Conservation (phyloP, 2,797 vertebrate species). For the Myotis myotis region DNA sequence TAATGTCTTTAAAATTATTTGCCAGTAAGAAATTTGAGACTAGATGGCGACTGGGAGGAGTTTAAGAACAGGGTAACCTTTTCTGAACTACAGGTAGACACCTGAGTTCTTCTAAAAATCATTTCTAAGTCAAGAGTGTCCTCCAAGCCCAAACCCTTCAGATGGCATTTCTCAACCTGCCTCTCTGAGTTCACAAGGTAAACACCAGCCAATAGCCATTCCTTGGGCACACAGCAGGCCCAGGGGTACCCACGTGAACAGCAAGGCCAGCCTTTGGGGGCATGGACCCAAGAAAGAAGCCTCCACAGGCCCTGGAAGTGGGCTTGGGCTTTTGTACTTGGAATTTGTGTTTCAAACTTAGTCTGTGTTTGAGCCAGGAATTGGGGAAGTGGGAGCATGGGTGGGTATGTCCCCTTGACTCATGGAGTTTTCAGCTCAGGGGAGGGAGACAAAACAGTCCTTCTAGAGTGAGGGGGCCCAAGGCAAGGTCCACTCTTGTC, state of each 20-base stretch:
- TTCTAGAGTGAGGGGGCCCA: not conserved
- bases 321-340: not conserved
- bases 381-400: too few species aligned
- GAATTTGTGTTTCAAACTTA: not conserved
- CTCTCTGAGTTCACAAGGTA: not conserved
- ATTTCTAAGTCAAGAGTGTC: not conserved
- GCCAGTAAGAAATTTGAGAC: not conserved
- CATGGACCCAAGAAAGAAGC: not conserved
- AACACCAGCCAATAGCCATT: not conserved
- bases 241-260: not conserved
- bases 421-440: not conserved
- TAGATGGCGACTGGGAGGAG: too few species aligned
- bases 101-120: not conserved
- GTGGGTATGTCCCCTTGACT: not conserved
- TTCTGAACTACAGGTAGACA: not conserved
- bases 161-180: not conserved
- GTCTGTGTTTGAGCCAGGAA: not conserved
- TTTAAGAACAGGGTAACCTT: not conserved
- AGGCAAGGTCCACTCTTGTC: not conserved
- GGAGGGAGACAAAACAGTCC: not conserved
- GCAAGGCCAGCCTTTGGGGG: not conserved
- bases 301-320: not conserved
- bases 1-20: not conserved
- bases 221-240: too few species aligned
- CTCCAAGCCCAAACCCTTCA: not conserved